Evolutionary conservation across 2,888 invertebrate genomes (phyloP), one percentile per base, ranked within the genome.

Genomic region (Girardia tigrina): DNA sequence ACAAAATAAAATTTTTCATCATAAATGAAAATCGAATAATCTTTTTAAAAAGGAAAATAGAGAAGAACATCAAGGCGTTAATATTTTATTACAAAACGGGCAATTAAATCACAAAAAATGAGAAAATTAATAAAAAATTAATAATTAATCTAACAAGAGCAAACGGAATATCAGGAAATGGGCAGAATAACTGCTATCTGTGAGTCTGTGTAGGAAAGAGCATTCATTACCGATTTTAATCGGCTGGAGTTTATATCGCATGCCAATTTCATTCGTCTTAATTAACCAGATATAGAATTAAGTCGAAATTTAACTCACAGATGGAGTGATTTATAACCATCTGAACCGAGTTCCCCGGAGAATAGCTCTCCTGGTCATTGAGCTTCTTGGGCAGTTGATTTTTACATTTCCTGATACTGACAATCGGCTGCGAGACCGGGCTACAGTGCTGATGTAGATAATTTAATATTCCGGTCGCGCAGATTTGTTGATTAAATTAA

Each of bases 231-330:
- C 56, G 56, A 56, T 56, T 56, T 56, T 20, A 56, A 56, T 56
- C 56, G 56, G 23, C 56, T 56, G 56, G n/a, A 56, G 56, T 56
- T n/a, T 12, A 56, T n/a, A 56, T 56, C n/a, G 56, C 56, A 56
- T 56, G 56, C 56, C 56, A 56, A 56, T 56, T 56, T 56, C 56
- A 56, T 56, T 56, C 56, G n/a, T 56, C 56, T 56, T 56, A 56
- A 56, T 56, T 56, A 56, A 56, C 56, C 23, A 56, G 56, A 56
- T 56, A 56, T n/a, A 56, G 56, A 56, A 56, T 56, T 56, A 56
- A 56, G 56, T 56, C n/a, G 56, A 56, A 56, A 56, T 12, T 56
- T n/a, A 56, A 56, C 56, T 56, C 56, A 16, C 56, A 56, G 56
- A 56, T 56, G 56, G 56, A 56, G 56, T 56, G 56, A 56, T 56